Evolutionary conservation across 2,113 vertebrate genomes (phyloP).

Genomic region (Clarias macrocephalus): DNA sequence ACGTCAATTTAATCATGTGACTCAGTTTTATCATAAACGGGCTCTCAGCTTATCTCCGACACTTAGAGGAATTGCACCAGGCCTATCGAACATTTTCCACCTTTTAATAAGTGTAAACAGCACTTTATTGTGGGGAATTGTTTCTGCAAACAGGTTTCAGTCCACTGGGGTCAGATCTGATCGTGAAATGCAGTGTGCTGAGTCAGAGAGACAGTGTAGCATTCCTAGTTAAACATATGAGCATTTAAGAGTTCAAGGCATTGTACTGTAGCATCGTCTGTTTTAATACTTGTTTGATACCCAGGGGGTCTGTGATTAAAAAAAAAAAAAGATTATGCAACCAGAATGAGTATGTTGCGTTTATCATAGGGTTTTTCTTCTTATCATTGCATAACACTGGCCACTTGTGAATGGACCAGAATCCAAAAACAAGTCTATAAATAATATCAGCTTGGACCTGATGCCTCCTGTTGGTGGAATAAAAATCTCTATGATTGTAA

Average conservation of each 20-base stretch:
- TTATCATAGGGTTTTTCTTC: not conserved
- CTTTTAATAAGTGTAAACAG: not conserved
- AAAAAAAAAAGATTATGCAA: not conserved
- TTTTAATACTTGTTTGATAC: not conserved
- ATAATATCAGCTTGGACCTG: not conserved
- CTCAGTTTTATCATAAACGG: constrained; percentile 11
- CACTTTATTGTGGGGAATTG: not conserved
- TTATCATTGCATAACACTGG: not conserved
- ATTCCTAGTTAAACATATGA: not conserved
- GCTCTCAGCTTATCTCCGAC: constrained; percentile 24
- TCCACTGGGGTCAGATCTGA: not conserved
- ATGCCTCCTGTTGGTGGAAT: not conserved
- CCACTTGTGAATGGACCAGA: not conserved
- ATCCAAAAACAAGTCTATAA: not conserved
- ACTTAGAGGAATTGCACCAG: not conserved
- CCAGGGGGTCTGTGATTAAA: not conserved
- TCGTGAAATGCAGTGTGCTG: not conserved
- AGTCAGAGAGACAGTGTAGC: not conserved
- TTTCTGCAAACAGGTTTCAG: not conserved
- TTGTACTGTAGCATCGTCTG: too few relatives aligned
- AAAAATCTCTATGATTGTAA: not conserved
- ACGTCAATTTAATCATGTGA: not conserved
- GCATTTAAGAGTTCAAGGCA: not conserved
- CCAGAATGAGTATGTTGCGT: not conserved
- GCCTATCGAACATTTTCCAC: constrained; percentile 12